These are phyloP conservation scores for Bhutanitis thaidina DNA, from an alignment of 2,888 invertebrate species.

Conservation along the genomic window DNA sequence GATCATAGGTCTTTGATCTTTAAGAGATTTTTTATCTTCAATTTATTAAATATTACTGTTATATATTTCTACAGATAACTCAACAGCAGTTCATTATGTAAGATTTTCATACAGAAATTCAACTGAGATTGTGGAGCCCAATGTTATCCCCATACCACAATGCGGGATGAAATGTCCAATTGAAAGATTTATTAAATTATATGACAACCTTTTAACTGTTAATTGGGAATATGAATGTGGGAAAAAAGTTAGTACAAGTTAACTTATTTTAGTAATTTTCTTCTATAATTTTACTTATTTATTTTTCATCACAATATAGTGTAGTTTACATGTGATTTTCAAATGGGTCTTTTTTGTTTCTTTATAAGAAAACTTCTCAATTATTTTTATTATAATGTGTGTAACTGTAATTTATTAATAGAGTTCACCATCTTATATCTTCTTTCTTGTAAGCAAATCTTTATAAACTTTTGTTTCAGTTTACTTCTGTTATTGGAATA, in stretches of 20 bases:
- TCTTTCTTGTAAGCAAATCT: no score
- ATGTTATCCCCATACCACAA: slow-evolving; percentile 80
- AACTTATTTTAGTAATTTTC: background rate
- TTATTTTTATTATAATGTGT: background rate
- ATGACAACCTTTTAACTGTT: slow-evolving; percentile 80
- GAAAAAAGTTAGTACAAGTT: background rate
- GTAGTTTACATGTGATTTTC: no score
- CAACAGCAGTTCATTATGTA: slow-evolving; percentile 34
- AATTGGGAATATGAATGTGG: slow-evolving; percentile 76
- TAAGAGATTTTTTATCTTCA: no score
- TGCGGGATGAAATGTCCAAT: slow-evolving; percentile 84
- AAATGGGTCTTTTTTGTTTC: no score
- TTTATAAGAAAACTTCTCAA: no score
- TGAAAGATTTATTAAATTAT: slow-evolving; percentile 63
- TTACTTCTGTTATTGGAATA: slow-evolving; percentile 3
- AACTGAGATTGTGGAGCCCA: slow-evolving; percentile 73
- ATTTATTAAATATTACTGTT: no score
- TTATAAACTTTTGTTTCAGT: slow-evolving; percentile 3
- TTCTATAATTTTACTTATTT: background rate
- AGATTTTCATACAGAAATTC: slow-evolving; percentile 85
- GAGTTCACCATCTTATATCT: no score
- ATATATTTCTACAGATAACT: slow-evolving; percentile 29
- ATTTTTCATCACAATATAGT: no score
- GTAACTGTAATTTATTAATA: no score
- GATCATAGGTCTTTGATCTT: no score